Evolutionary conservation across 2,113 vertebrate genomes (phyloP), one percentile per base, ranked within the genome.

Genomic region (Ophiodon elongatus): DNA sequence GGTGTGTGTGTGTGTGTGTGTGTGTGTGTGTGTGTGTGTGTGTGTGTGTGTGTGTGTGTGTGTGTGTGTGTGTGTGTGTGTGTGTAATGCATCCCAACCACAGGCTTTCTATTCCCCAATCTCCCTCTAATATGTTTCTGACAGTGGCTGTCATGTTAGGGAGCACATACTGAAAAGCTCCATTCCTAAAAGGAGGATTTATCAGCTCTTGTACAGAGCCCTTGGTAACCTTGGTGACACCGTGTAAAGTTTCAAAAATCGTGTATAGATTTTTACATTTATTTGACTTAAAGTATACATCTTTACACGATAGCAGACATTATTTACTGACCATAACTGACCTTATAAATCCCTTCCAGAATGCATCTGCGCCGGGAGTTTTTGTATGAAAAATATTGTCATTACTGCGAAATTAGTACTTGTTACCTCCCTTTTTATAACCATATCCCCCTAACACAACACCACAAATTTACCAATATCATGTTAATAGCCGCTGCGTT

Each of bases 1-100:
- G 43, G 73, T 72, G 70, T 65, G 8, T 60, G 79, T 71, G 60
- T 65, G 5, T 64, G 75, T 77, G 2, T 83, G 67, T 80, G 80
- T 79, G 82, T 78, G 47, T 50, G 76, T 74, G 69, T 65, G 7
- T 64, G 63, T 84, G 25, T 80, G 83, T 52, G 23, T 65, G 77
- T 76, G 2, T 83, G 73, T 79, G 79, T 78, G 81, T 77, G 37
- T 7, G 75, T 73, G 68, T 64, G 6, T 59, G 62, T 83, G n/a
- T 79, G 82, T 14, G 41, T 43, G 41, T 43, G 50, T 23, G 76
- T 70, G 68, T 64, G 4, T 64, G 77, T 76, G 2, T 83, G 73
- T 78, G 80, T 79, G 82, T 79, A 66, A 71, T 84, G 83, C 87
- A 89, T 92, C 79, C 71, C 52, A 89, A 91, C 76, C 84, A 79